Conservation (phyloP, 2,888 invertebrate genomes). For the Campopleginae sp. region DNA sequence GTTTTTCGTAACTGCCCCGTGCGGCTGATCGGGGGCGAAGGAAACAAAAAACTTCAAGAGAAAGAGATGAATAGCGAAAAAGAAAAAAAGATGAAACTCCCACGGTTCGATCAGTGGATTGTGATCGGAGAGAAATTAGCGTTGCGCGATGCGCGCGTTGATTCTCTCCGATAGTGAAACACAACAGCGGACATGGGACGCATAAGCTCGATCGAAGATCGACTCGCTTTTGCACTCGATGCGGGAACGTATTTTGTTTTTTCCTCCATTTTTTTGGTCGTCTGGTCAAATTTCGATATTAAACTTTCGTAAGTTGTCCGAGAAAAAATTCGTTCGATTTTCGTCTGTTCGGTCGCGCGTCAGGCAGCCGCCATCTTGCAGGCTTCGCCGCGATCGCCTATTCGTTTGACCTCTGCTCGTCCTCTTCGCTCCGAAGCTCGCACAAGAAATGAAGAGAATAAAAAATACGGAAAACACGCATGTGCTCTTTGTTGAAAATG, state of each 20-base stretch:
- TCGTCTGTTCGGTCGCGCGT: not conserved
- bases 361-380: not conserved
- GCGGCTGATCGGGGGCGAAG: no score
- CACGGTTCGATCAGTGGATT: conserved; percentile 80
- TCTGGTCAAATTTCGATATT: not conserved
- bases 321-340: not conserved
- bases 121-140: conserved; percentile 84
- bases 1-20: not conserved
- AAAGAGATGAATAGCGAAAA: conserved; percentile 39
- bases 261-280: no score
- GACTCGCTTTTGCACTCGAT: conserved; percentile 51
- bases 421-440: not conserved
- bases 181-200: conserved; percentile 80
- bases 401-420: conserved; percentile 20
- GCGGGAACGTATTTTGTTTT: not conserved
- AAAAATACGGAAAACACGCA: conserved; percentile 44
- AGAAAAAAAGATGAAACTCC: conserved; percentile 76
- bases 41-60: conserved; percentile 25
- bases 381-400: not conserved
- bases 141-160: conserved; percentile 84
- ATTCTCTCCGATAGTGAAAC: conserved; percentile 82
- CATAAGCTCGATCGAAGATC: conserved; percentile 70
- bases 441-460: not conserved
- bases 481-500: conserved; percentile 37
- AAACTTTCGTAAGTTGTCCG: not conserved